These are phyloP conservation scores for Bungarus multicinctus DNA, from an alignment of 2,113 vertebrate species.

Conservation along the genomic window DNA sequence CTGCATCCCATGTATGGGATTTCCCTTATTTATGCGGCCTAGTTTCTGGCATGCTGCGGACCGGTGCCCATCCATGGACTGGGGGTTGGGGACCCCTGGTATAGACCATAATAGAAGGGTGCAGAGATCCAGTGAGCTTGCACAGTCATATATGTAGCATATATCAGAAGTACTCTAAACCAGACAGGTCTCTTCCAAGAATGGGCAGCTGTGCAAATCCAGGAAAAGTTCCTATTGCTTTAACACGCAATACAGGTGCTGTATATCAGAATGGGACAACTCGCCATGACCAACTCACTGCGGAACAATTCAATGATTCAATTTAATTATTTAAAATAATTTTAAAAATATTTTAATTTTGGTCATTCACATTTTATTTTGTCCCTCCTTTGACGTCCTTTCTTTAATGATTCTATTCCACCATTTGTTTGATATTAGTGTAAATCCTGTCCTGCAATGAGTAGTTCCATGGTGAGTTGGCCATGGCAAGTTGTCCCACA, in stretches of 20 bases:
- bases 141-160: not conserved
- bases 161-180: not conserved
- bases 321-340: not conserved
- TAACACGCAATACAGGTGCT: not conserved
- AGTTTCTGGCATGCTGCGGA: no score
- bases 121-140: not conserved
- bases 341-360: not conserved
- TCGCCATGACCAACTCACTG: not conserved
- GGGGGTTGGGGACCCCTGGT: not conserved
- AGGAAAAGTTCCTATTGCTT: not conserved
- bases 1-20: no score
- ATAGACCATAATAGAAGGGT: not conserved
- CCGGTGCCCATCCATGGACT: no score
- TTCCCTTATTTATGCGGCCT: no score
- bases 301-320: not conserved
- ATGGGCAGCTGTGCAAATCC: not conserved
- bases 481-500: not conserved
- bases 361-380: not conserved
- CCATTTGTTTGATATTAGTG: not conserved
- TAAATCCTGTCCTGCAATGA: not conserved
- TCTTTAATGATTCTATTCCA: not conserved
- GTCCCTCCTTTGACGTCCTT: not conserved
- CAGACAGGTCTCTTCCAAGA: not conserved
- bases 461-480: no score
- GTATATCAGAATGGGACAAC: not conserved